Base-by-base conservation (phyloP, 2,113 vertebrate genomes). In the Leptodactylus fuscus region DNA sequence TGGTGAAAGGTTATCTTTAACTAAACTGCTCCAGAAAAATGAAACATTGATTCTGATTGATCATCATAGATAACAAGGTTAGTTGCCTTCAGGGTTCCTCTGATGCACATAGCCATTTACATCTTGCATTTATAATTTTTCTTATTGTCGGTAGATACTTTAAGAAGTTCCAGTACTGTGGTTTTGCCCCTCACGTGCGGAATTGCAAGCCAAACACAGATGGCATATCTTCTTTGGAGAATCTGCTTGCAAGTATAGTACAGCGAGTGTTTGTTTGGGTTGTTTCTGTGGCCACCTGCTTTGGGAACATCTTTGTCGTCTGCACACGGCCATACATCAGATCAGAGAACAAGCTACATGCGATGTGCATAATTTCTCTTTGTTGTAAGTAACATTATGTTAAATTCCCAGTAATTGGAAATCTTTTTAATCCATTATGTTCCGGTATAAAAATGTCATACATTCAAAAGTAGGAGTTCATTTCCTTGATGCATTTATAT, bases 101-200 rank as follows among this genome's bases (percentile, higher is more conserved):
- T n/a, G n/a, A n/a, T n/a, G n/a, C n/a, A n/a, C n/a, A n/a, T n/a
- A n/a, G n/a, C n/a, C n/a, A n/a, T n/a, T n/a, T n/a, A n/a, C n/a
- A n/a, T 48, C 24, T 48, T 49, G 44, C 24, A 18, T 18, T 76
- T 49, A 49, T 51, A 20, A 18, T 1, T 29, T 48, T 49, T 48
- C 13, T 76, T 76, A 10, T 10, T 32, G 4, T 51, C 24, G 0
- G 27, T 88, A 99, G 97, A 90, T 99, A 99, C 89, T 99, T 99
- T 88, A 99, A 97, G 93, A 99, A 97, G 89, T 99, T 99, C 93
- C 97, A 99, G 90, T 99, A 99, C 89, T 99, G 97, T 73, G 96
- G 97, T 1, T 98, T 98, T 9, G 97, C 97, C 1, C 97, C 98
- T 12, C 98, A 99, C 0, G 97, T 98, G 49, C 97, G 97, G 70